Evolutionary conservation across 2,888 invertebrate species (phyloP), one percentile per base, ranked within the genome.

Genomic region (Aspidiotus rigidus): DNA sequence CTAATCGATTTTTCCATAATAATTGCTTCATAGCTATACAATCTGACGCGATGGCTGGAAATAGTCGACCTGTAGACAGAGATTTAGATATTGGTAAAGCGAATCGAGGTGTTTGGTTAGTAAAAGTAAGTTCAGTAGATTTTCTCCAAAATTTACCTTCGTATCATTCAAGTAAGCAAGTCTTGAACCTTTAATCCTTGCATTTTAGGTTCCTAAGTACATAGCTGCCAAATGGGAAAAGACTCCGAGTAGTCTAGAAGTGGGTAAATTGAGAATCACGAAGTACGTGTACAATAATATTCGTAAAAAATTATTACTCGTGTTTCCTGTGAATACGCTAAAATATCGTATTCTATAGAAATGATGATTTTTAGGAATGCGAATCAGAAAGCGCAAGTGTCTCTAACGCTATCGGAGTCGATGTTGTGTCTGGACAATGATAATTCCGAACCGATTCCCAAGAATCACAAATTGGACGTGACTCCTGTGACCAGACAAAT

Each of bases 221-320:
- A 88, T 97, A 74, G 91, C 95, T 7, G 91, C 90, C 75, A 88
- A 90, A 81, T 97, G 97, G 97, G 90, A 93, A 77, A 92, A 90
- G 77, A 87, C 92, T 9, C 85, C 89, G n/a, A 89, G 90, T 57
- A 90, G 90, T 76, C 86, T 91, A 76, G 94, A 95, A 82, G 95
- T 96, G 59, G 97, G 95, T 11, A 93, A 93, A 79, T 81, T 97
- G 67, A 89, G 88, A 77, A 96, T 97, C 75, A 85, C 86, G 42
- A 88, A 90, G 80, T 86, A 81, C 76, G 77, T 62, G 13, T n/a
- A 28, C 28, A 28, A 5, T 28, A 5, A 28, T 28, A 28, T 28
- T 28, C 5, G 28, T 28, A 28, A n/a, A n/a, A n/a, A n/a, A n/a
- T n/a, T n/a, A n/a, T n/a, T n/a, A 5, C 28, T 3, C 28, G 28